These are phyloP conservation scores for Diloba caeruleocephala DNA, from an alignment of 2,888 invertebrate species.

Conservation along the genomic window DNA sequence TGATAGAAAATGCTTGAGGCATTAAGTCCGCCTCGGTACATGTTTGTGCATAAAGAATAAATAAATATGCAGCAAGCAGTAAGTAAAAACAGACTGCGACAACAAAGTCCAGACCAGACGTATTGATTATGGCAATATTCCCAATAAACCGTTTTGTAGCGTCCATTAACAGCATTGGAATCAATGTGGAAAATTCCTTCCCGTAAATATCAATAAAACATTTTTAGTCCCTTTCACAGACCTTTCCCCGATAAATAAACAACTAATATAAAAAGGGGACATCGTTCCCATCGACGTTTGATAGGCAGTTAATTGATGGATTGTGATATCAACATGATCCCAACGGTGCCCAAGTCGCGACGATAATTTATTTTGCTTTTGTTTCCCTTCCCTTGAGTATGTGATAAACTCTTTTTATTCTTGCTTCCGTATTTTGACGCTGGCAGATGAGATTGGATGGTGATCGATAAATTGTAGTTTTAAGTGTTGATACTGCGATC, in stretches of 20 bases:
- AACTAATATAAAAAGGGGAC: constrained; percentile 48
- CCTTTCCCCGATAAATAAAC: constrained; percentile 14
- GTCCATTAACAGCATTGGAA: too few species aligned
- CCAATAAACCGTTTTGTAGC: too few species aligned
- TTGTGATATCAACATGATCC: constrained; percentile 53
- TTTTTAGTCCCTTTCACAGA: too few species aligned
- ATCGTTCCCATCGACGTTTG: constrained; percentile 49
- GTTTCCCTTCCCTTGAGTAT: constrained; percentile 43
- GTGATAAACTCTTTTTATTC: constrained; percentile 53
- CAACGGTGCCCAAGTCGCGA: constrained; percentile 40
- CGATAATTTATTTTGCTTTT: constrained; percentile 57
- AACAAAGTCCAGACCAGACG: too few species aligned
- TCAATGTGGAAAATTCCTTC: too few species aligned
- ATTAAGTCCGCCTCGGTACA: too few species aligned
- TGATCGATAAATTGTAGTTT: constrained; percentile 53
- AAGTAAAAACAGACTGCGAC: too few species aligned
- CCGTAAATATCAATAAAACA: too few species aligned
- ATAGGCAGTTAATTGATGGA: constrained; percentile 56
- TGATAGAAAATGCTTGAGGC: too few species aligned
- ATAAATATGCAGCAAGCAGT: too few species aligned
- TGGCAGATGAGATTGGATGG: constrained; percentile 43
- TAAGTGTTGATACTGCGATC: constrained; percentile 19
- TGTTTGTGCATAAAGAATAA: too few species aligned
- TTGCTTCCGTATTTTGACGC: constrained; percentile 37
- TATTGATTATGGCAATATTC: too few species aligned